Evolutionary conservation across 2,888 invertebrate genomes (phyloP).

Genomic region (Mycogona germanica): DNA sequence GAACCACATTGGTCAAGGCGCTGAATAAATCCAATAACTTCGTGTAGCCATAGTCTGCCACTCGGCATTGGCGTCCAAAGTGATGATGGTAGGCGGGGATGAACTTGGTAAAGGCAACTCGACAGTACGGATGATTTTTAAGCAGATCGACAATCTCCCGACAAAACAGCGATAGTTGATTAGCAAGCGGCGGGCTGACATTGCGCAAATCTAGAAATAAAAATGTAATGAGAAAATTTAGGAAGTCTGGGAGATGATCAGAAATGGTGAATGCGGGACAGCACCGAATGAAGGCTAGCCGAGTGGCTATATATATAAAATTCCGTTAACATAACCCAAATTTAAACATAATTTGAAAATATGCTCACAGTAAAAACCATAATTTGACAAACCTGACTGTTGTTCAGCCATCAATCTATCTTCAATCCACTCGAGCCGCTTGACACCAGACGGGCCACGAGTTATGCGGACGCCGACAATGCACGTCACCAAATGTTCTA

Average conservation of each 20-base stretch:
- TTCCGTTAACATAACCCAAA: background rate
- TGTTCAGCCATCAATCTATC: constrained; percentile 24
- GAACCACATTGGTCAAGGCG: constrained; percentile 72
- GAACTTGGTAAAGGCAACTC: constrained; percentile 68
- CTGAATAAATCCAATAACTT: constrained; percentile 82
- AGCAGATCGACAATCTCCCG: constrained; percentile 76
- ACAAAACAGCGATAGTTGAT: constrained; percentile 65
- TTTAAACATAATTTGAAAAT: background rate
- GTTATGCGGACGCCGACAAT: constrained; percentile 55
- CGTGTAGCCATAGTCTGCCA: constrained; percentile 93
- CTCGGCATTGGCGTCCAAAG: constrained; percentile 87
- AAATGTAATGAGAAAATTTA: too few relatives aligned
- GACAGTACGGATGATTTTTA: constrained; percentile 65
- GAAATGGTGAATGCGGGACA: too few relatives aligned
- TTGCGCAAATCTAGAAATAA: constrained; percentile 27
- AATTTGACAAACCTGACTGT: constrained; percentile 1
- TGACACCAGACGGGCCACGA: constrained; percentile 41
- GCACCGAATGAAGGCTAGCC: too few relatives aligned
- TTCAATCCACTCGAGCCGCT: constrained; percentile 41
- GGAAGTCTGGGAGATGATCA: too few relatives aligned
- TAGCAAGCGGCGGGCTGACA: constrained; percentile 40
- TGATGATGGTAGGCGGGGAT: constrained; percentile 95
- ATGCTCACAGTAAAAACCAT: background rate
- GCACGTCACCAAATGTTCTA: constrained; percentile 81
- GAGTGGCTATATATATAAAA: too few relatives aligned